Percentiles rank a stretch among this genome's conserved stretches.
Evolutionary conservation across 35 echinoderm and acorn worm species (phyloP).

Genomic region (Amphiura filiformis): DNA sequence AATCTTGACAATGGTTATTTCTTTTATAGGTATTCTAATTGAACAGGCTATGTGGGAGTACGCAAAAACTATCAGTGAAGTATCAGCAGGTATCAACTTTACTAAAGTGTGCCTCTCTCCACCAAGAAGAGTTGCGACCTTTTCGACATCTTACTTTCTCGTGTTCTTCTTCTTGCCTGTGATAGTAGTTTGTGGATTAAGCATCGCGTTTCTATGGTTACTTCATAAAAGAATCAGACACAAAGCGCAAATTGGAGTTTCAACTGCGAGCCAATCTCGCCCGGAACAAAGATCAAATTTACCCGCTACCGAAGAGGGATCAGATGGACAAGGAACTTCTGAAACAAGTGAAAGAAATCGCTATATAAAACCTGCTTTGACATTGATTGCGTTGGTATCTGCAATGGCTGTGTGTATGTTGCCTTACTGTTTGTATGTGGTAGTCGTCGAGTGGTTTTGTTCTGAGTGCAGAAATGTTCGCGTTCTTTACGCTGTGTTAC

Average conservation of each 20-base stretch:
- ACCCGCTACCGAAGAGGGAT: not conserved
- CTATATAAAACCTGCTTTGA: not conserved
- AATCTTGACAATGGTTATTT: not conserved
- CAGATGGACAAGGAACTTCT: not conserved
- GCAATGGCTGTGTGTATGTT: not conserved
- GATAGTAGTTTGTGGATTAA: not conserved
- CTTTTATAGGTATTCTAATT: not conserved
- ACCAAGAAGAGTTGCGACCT: not conserved
- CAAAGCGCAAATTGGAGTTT: not conserved
- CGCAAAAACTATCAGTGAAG: not conserved
- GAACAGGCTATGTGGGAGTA: not conserved
- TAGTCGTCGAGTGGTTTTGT: not conserved
- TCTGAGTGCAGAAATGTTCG: not conserved
- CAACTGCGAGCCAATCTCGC: not conserved
- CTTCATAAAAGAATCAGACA: not conserved
- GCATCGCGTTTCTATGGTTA: not conserved
- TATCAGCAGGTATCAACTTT: not conserved
- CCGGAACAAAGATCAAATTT: not conserved
- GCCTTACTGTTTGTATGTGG: not conserved
- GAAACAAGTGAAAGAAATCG: not conserved
- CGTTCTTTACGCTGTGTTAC: not conserved
- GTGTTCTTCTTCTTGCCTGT: not conserved
- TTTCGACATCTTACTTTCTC: not conserved
- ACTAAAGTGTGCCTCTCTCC: conserved; percentile 2
- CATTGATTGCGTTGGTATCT: not conserved